Evolutionary conservation across 1,140 invertebrate species (phyloP), one percentile per base, ranked within the genome.

Genomic region (Drosophila oshimai): DNA sequence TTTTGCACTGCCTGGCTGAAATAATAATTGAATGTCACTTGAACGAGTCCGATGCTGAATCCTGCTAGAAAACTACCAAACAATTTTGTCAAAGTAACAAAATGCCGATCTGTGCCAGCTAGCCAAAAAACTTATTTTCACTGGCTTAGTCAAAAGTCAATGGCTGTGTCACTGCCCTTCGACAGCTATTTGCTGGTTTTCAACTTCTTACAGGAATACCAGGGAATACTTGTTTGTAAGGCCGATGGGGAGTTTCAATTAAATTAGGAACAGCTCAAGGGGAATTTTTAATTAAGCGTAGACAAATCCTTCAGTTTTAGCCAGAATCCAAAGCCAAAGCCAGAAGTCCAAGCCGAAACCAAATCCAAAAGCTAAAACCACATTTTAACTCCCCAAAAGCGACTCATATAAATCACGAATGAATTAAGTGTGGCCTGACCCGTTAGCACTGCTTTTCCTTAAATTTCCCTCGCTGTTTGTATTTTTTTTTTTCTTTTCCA

Each of bases 11-110:
- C 55, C 67, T 55, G 72, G 67, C 81, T 87, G 81, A 87, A 87
- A 87, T 87, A 87, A 87, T 87, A 87, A 87, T 87, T 87, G 81
- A 87, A 87, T 87, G 81, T 81, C 81, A 87, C 81, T 87, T 87
- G 81, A 87, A 87, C 81, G 81, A 87, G 29, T 44, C 44, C 13
- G 46, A 62, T 22, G 13, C 6, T 13, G 39, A 45, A 29, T 28
- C 49, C 36, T 33, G 39, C 55, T 42, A 49, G 50, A 64, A 79
- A 71, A 86, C 64, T 84, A 79, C 53, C 81, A 86, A 67, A 84
- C 80, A 86, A 84, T 86, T 84, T 84, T 86, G 81, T 84, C 79
- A 84, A 84, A 84, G 79, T 84, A 80, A 84, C 80, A 84, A 79
- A 87, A 86, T 80, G 72, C 55, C 81, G 67, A 65, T 47, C 49